Base-by-base conservation (phyloP, 1,140 invertebrate species). In the Cotesia chilonis region DNA sequence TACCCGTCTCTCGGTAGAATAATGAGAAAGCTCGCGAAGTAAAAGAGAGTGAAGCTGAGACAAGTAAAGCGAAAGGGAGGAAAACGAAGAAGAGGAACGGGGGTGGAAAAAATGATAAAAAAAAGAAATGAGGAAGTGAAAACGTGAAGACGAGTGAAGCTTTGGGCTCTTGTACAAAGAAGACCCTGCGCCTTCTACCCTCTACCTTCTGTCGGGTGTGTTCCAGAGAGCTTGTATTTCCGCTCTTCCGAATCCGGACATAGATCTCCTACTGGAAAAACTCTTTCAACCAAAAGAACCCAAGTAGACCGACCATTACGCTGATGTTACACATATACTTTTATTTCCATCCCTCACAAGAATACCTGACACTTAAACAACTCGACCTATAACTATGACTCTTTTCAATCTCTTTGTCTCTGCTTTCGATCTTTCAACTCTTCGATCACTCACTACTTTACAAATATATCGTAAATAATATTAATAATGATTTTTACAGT, bases 211-310 rank as follows among this genome's bases (percentile, higher is more conserved):
- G 65, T 47, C 28, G 28, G 65, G 41, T 47, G 41, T 47, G 41
- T 52, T 52, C 35, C 65, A 41, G 52, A 52, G 65, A 67, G 65
- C 17, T 47, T 67, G 65, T 67, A 67, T 67, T 67, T 67, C 38
- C 41, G 65, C 7, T 67, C 9, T 54, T 54, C 41, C 47, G 65
- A 67, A 67, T 67, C 47, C 6, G 9, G 17, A 7, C 47, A 67
- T 9, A 28, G 38, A 41, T 65, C 14, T 41, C 47, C 47, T 9
- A 20, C 20, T 14, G 17, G 7, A 41, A 28, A 28, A 28, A 65
- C 38, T 7, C 7, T 47, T 35, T 65, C 63, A n/a, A 65, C 55
- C n/a, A 17, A 57, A 17, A 14, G 55, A 57, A 57, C 9, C n/a
- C 20, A 57, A 17, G n/a, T 14, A 57, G 20, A 28, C 55, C 55